phyloP scores from a whole-genome alignment of 2,113 vertebrate genomes.

The Empidonax alnorum region DNA sequence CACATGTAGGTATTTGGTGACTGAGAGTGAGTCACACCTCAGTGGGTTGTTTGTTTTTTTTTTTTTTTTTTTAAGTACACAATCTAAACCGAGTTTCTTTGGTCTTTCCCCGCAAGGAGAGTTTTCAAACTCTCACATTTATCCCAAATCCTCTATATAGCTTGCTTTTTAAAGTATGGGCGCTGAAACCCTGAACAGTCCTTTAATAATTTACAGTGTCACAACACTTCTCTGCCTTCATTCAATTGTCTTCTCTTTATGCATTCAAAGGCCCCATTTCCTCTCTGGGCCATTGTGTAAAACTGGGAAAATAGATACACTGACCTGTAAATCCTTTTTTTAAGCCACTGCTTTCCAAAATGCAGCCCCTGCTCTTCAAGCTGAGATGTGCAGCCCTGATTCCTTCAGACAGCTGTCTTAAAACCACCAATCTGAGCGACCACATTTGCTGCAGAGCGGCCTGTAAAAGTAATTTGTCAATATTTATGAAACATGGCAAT shows the following conservation, averaged over 20 bases:
- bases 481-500: conserved; percentile 30
- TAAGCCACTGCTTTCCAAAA: not conserved
- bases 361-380: not conserved
- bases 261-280: not conserved
- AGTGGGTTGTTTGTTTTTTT: not conserved
- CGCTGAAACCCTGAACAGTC: not conserved
- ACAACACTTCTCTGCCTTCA: not conserved
- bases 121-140: not conserved
- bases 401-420: conserved; percentile 11
- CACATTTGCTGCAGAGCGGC: not conserved
- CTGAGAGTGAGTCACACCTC: not conserved
- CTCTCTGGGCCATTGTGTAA: not conserved
- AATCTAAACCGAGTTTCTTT: not conserved
- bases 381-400: not conserved
- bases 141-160: not conserved
- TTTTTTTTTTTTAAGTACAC: not conserved
- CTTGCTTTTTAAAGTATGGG: not conserved
- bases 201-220: not conserved
- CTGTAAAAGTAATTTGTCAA: not conserved
- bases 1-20: not conserved
- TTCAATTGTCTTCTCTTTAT: not conserved
- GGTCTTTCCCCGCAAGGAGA: not conserved
- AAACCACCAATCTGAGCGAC: not conserved
- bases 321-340: not conserved
- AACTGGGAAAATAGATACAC: not conserved